Percentiles rank a stretch among this genome's conserved stretches.
These are phyloP conservation scores for Petroica traversi DNA, from an alignment of 2,113 vertebrate genomes.

Conservation along the genomic window DNA sequence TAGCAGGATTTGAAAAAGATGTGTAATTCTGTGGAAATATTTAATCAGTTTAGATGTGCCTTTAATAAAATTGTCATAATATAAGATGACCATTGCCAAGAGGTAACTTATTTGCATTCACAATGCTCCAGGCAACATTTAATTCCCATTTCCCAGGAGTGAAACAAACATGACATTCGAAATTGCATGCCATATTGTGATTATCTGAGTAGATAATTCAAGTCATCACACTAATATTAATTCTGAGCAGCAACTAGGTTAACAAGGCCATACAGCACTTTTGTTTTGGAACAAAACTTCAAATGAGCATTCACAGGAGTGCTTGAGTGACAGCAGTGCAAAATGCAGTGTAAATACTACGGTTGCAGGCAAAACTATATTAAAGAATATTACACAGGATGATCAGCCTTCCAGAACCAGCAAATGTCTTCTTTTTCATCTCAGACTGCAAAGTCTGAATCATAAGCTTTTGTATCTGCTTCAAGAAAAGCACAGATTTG, in stretches of 20 bases:
- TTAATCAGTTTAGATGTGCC: neutral
- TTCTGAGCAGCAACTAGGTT: conserved; percentile 13
- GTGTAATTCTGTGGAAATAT: neutral
- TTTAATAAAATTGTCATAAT: conserved; percentile 13
- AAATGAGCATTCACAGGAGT: neutral
- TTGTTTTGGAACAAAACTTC: neutral
- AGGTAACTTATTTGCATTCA: neutral
- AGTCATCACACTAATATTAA: conserved; percentile 6
- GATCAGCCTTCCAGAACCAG: neutral
- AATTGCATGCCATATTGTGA: conserved; percentile 14
- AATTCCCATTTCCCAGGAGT: conserved; percentile 27
- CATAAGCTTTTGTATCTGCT: neutral
- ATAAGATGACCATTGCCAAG: neutral
- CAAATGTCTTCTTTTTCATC: neutral
- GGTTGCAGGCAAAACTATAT: neutral
- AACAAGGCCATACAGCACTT: neutral
- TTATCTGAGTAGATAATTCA: conserved; percentile 20
- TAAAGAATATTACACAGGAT: neutral
- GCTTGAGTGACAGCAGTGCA: neutral
- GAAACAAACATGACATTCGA: conserved; percentile 25
- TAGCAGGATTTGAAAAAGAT: neutral
- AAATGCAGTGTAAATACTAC: neutral
- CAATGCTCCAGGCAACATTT: neutral
- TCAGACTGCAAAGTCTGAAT: neutral
- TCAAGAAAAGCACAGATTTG: neutral